These are phyloP conservation scores for Pherbina coryleti DNA, from an alignment of 2,888 invertebrate genomes.

Conservation along the genomic window DNA sequence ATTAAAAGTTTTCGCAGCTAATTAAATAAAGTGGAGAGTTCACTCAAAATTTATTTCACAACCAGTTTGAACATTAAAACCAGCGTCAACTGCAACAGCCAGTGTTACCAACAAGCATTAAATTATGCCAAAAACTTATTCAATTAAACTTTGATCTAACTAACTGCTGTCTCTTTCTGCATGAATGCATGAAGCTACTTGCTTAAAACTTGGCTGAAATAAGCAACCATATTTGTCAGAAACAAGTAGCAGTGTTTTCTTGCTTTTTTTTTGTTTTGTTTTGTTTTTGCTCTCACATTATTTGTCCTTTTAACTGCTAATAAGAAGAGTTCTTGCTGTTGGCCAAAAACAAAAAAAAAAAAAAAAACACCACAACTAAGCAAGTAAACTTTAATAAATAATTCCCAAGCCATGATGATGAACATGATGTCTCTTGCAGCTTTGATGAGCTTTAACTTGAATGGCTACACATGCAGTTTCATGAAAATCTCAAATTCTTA, in stretches of 20 bases:
- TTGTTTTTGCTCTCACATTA: background rate
- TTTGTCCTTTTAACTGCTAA: background rate
- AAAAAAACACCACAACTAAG: too few species aligned
- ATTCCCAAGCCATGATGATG: background rate
- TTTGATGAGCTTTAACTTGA: too few species aligned
- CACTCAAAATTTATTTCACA: background rate
- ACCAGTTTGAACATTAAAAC: background rate
- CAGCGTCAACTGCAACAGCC: background rate
- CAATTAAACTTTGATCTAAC: conserved; percentile 41
- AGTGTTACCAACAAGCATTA: background rate
- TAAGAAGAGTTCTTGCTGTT: background rate
- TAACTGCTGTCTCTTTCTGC: background rate
- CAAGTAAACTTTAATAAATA: background rate
- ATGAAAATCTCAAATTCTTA: too few species aligned
- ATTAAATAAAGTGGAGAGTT: background rate
- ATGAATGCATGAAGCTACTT: too few species aligned
- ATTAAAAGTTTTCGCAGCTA: background rate
- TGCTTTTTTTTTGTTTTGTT: background rate
- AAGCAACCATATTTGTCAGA: background rate
- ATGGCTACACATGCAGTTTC: too few species aligned
- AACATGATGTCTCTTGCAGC: background rate
- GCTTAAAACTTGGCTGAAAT: background rate
- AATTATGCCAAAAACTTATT: conserved; percentile 35
- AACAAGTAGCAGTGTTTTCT: background rate
- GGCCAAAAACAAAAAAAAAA: background rate